Evolutionary conservation across 1,140 invertebrate species (phyloP), one percentile per base, ranked within the genome.

Genomic region (Paracyclopina nana): DNA sequence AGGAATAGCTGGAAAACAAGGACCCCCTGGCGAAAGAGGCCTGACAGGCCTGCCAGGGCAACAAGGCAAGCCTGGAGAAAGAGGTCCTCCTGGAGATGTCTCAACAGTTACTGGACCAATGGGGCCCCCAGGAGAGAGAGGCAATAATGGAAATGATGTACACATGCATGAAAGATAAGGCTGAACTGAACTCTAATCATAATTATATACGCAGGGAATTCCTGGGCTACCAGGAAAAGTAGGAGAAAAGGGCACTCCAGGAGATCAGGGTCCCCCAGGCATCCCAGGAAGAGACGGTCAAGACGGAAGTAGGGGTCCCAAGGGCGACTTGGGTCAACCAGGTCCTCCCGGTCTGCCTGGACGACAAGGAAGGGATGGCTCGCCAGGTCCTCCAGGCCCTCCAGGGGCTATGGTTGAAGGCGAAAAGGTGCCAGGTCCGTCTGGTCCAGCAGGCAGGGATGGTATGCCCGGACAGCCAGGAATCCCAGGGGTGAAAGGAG

Each of bases 371-470:
- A 18, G 50, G 8, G 27, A 3, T 27, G 50, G 50, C 3, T 41
- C 31, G 5, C 31, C 38, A 5, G 50, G 50, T 8, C 50, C 50
- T 4, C 50, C 50, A 4, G 50, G 50, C 11, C 42, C 27, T 4
- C 50, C 50, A 16, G 50, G 50, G 6, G 50, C 50, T 1, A 14
- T 26, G 26, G 50, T 44, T 28, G 50, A 44, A 14, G 50, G 50
- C 16, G 50, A 52, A n/a, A 52, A 27, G 16, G 50, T 72, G 11
- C 64, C 74, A 11, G 79, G 80, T 9, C 75, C 78, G 8, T 74
- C 79, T 64, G 82, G 81, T 18, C 81, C 82, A 45, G 80, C 82
- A 68, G 82, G 82, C 16, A 71, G 73, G 51, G 67, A 75, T 58
- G 75, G 75, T 42, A 65, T 73, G 4, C 76, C 80, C 4, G 82